Conservation (phyloP, 2,113 vertebrate species). For the Haemorhous mexicanus region DNA sequence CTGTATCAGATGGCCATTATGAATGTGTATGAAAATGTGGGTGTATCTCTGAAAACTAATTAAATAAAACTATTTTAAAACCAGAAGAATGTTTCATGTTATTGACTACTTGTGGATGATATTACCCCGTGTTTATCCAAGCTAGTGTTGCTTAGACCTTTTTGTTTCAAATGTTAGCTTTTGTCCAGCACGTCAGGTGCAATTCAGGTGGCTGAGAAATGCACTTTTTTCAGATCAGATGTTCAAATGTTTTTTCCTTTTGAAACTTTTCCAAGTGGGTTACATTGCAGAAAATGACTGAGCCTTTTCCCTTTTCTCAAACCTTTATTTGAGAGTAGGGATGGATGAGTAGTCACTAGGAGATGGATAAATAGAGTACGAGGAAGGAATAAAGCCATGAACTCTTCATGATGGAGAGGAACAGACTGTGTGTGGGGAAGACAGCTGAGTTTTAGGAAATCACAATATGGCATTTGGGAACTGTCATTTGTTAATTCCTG, state of each 20-base stretch:
- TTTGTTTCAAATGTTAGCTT: neutral
- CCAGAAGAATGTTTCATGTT: neutral
- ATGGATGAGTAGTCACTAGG: neutral
- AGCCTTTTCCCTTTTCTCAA: neutral
- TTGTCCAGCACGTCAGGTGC: fast-evolving
- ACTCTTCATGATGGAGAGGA: neutral
- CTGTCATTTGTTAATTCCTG: neutral
- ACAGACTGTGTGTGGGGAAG: neutral
- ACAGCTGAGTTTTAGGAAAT: neutral
- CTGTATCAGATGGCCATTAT: neutral
- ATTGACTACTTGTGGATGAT: neutral
- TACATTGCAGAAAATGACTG: neutral
- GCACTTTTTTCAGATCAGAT: neutral
- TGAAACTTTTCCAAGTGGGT: neutral
- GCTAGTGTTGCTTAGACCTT: neutral
- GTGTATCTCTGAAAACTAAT: neutral
- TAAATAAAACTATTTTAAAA: neutral
- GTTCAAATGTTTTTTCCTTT: neutral
- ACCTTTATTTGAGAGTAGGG: neutral
- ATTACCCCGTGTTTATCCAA: neutral
- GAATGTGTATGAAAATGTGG: neutral
- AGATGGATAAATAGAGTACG: neutral
- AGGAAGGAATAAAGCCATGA: neutral
- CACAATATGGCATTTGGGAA: neutral
- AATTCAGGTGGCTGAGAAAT: neutral